A percentile compares a stretch with the other conserved stretches of the same genome.
phyloP scores from a whole-genome alignment of 2,797 vertebrate genomes.

The Hemibagrus guttatus region DNA sequence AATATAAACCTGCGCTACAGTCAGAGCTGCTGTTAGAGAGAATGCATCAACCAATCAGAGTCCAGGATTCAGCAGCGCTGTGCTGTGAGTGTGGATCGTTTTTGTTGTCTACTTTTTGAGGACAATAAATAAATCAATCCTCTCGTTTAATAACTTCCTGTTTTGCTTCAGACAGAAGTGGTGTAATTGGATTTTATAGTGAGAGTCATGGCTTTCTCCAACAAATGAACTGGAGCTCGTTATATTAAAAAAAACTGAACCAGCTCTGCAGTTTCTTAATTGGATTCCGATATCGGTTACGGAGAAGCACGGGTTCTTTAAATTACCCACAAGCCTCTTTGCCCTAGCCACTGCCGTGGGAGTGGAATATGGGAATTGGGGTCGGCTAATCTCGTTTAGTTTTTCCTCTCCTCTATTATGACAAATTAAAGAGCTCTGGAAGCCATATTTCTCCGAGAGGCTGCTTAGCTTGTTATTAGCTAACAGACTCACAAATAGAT shows the following conservation, averaged over 20 bases:
- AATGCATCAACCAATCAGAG: background rate
- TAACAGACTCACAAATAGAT: conserved; percentile 82
- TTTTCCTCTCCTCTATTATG: conserved; percentile 76
- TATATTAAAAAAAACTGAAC: conserved; percentile 65
- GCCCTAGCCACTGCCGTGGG: conserved; percentile 65
- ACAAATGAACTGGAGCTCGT: background rate
- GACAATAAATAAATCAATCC: no score
- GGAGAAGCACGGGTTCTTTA: conserved; percentile 63
- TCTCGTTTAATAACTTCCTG: background rate
- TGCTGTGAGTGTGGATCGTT: background rate
- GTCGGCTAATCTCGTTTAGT: conserved; percentile 74
- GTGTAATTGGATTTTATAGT: background rate
- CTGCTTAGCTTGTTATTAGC: conserved; percentile 77
- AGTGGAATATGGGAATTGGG: conserved; percentile 67
- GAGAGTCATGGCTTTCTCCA: background rate
- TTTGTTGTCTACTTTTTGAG: background rate
- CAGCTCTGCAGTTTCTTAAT: conserved; percentile 71
- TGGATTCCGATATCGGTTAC: conserved; percentile 61
- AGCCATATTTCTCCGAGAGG: conserved; percentile 71
- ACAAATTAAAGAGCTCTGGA: conserved; percentile 82
- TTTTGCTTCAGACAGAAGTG: background rate
- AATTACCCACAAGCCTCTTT: conserved; percentile 66
- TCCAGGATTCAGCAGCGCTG: background rate
- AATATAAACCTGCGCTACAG: background rate
- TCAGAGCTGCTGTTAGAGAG: background rate